Evolutionary conservation across 2,797 vertebrate species (phyloP).

Genomic region (Pipistrellus pygmaeus): DNA sequence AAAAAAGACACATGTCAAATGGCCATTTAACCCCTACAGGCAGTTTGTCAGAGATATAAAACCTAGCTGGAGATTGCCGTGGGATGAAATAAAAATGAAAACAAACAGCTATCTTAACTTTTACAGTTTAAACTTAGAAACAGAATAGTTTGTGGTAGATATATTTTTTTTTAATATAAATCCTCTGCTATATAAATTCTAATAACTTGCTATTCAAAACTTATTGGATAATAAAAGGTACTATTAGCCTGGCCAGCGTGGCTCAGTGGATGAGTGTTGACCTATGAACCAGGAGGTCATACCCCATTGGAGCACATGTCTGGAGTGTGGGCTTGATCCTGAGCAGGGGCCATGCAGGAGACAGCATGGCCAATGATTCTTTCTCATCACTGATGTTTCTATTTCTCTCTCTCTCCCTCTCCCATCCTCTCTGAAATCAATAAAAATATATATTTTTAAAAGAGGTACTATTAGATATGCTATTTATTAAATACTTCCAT

Average conservation of each 20-base stretch:
- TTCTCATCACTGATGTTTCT: no score
- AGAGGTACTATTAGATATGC: background rate
- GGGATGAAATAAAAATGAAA: background rate
- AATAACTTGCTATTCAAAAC: constrained; percentile 25
- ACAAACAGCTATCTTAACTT: background rate
- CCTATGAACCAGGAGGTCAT: no score
- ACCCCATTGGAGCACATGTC: no score
- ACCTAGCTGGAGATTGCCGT: background rate
- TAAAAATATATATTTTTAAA: no score
- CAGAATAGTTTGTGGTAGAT: background rate
- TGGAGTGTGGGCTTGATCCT: no score
- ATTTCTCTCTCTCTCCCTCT: no score
- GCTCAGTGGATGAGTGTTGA: no score
- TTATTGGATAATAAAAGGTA: background rate
- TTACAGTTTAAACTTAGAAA: constrained; percentile 19
- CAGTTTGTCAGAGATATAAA: background rate
- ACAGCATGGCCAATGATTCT: no score
- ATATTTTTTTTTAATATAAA: background rate
- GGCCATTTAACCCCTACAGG: background rate
- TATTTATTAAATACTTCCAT: background rate
- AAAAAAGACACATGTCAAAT: background rate
- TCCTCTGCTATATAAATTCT: constrained; percentile 2
- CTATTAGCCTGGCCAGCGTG: background rate
- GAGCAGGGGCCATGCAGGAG: no score
- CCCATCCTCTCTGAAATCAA: no score